Conservation (phyloP, 2,888 invertebrate species). For the Drosophila melanocephala region DNA sequence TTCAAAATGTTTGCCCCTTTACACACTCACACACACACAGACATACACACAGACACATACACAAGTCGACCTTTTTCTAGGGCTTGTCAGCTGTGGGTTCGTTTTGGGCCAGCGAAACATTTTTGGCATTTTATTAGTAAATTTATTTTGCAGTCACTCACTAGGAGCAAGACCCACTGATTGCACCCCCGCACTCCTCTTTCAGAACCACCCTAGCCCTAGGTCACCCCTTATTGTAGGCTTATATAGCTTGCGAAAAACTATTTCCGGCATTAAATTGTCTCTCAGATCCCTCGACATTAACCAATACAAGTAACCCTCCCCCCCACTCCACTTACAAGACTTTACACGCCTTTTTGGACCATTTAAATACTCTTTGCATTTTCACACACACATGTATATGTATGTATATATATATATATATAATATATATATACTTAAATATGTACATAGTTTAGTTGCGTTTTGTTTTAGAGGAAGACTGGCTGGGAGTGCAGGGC, state of each 20-base stretch:
- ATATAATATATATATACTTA: neutral
- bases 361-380: constrained; percentile 54
- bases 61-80: constrained; percentile 25
- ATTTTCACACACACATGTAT: constrained; percentile 20
- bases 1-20: constrained; percentile 66
- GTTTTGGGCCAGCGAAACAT: constrained; percentile 33
- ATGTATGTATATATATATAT: neutral
- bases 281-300: constrained; percentile 36
- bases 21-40: constrained; percentile 8
- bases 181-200: neutral
- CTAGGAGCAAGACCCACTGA: neutral
- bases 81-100: neutral
- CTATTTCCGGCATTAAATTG: constrained; percentile 75
- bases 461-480: constrained; percentile 29
- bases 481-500: neutral
- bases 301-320: constrained; percentile 7
- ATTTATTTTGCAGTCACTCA: constrained; percentile 65
- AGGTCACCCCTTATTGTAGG: neutral
- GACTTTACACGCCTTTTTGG: neutral
- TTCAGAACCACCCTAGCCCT: neutral
- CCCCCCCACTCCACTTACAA: too few species aligned
- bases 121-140: constrained; percentile 73
- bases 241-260: constrained; percentile 49
- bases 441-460: constrained; percentile 29
- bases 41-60: neutral